These are phyloP conservation scores for Sinosuthora webbiana DNA, from an alignment of 2,113 vertebrate species.

Conservation along the genomic window DNA sequence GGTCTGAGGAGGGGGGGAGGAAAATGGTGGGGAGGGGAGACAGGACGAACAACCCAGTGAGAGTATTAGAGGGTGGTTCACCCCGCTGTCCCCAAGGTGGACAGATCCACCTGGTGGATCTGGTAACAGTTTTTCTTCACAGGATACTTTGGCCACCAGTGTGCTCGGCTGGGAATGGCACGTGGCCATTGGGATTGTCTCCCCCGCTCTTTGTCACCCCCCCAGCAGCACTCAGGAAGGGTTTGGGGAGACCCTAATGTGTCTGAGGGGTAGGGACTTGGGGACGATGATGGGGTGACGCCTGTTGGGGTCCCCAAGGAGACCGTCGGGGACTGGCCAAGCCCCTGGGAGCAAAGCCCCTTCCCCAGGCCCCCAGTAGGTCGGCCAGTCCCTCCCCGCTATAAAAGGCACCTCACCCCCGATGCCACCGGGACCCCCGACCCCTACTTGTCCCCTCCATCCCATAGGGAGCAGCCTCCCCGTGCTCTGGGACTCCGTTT, in stretches of 20 bases:
- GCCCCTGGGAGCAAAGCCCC: not conserved
- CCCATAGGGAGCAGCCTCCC: not conserved
- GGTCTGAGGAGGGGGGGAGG: not conserved
- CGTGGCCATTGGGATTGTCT: not conserved
- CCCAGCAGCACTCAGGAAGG: not conserved
- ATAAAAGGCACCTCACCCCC: not conserved
- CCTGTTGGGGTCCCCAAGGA: not conserved
- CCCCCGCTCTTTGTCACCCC: not conserved
- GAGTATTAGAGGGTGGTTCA: not conserved
- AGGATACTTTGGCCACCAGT: not conserved
- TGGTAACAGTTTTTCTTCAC: not conserved
- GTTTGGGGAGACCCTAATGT: not conserved
- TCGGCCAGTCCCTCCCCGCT: not conserved
- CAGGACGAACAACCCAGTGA: not conserved
- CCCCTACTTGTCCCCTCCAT: not conserved
- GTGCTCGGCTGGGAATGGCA: not conserved
- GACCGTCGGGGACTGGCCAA: not conserved
- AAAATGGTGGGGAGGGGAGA: rapidly evolving
- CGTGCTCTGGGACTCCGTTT: not conserved
- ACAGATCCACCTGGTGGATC: too few relatives aligned
- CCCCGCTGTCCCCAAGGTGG: rapidly evolving
- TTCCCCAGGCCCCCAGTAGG: not conserved
- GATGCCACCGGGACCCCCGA: not conserved
- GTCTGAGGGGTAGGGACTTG: too few relatives aligned
- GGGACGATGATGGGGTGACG: not conserved